These are phyloP conservation scores for Luffia ferchaultella DNA, from an alignment of 2,888 invertebrate genomes.

Conservation along the genomic window DNA sequence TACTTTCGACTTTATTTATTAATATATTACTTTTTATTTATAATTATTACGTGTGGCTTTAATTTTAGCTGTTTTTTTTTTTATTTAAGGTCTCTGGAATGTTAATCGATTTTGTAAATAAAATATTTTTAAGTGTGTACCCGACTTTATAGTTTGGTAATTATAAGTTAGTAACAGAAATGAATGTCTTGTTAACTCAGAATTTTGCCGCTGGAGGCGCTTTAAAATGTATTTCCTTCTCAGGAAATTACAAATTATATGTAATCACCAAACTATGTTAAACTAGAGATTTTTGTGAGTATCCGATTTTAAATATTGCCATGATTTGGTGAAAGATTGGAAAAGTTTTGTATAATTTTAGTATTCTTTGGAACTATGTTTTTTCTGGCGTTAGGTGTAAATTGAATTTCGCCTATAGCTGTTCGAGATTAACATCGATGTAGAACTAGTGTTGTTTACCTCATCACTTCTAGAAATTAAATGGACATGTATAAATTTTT, in stretches of 20 bases:
- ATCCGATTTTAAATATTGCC: not conserved
- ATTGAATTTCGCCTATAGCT: not conserved
- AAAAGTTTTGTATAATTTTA: not conserved
- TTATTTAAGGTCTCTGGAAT: not conserved
- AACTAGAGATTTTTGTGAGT: not conserved
- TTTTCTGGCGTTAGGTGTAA: not conserved
- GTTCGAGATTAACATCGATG: slow-evolving; percentile 34
- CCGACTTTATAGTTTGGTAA: no score
- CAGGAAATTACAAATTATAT: no score
- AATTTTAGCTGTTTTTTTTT: slow-evolving; percentile 29
- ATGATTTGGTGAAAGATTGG: not conserved
- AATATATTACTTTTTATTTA: slow-evolving; percentile 38
- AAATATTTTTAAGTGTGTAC: not conserved
- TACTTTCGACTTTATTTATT: slow-evolving; percentile 22
- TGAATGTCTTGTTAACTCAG: no score
- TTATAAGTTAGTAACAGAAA: no score
- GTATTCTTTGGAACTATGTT: not conserved
- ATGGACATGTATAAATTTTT: slow-evolving; percentile 37
- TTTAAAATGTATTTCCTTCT: no score
- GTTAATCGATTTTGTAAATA: not conserved
- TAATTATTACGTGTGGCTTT: slow-evolving; percentile 48
- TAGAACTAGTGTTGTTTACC: slow-evolving; percentile 63
- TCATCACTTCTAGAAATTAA: slow-evolving; percentile 65
- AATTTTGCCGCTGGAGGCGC: no score
- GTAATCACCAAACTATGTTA: no score